A percentile compares a stretch with the other conserved stretches of the same genome.
Evolutionary conservation across 2,113 vertebrate genomes (phyloP).

Genomic region (Tiliqua scincoides): DNA sequence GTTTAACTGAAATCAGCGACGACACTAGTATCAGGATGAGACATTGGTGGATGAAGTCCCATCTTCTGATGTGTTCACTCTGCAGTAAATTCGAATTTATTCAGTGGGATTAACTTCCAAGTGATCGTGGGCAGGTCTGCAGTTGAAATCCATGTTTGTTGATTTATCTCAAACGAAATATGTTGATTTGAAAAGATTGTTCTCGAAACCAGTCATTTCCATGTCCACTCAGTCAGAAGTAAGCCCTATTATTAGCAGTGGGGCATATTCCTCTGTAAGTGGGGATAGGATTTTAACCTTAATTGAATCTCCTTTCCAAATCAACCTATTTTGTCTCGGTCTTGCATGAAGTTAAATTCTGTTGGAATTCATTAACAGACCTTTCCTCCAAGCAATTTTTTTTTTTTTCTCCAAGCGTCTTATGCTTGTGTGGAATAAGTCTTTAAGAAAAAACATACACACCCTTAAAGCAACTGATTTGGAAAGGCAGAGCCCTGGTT

Average conservation of each 20-base stretch:
- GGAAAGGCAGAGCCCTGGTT: neutral
- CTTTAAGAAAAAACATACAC: neutral
- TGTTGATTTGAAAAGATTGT: neutral
- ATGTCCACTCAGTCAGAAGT: too few relatives aligned
- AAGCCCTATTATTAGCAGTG: too few relatives aligned
- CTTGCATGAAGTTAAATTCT: neutral
- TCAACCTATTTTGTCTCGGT: neutral
- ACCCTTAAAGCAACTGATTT: neutral
- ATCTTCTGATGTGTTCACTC: neutral
- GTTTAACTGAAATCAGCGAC: neutral
- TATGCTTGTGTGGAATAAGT: neutral
- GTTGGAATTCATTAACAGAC: neutral
- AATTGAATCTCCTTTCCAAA: neutral
- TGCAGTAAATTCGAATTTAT: neutral
- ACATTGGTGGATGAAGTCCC: neutral
- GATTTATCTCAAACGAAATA: neutral
- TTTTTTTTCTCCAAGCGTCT: too few relatives aligned
- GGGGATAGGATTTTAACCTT: too few relatives aligned
- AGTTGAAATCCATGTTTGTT: too few relatives aligned
- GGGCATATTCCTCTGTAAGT: too few relatives aligned
- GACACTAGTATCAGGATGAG: neutral
- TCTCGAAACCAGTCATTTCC: too few relatives aligned
- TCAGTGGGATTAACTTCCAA: neutral
- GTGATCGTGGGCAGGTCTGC: neutral
- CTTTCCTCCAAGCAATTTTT: neutral